phyloP scores from a whole-genome alignment of 2,888 invertebrate species.

The Notodonta ziczac region DNA sequence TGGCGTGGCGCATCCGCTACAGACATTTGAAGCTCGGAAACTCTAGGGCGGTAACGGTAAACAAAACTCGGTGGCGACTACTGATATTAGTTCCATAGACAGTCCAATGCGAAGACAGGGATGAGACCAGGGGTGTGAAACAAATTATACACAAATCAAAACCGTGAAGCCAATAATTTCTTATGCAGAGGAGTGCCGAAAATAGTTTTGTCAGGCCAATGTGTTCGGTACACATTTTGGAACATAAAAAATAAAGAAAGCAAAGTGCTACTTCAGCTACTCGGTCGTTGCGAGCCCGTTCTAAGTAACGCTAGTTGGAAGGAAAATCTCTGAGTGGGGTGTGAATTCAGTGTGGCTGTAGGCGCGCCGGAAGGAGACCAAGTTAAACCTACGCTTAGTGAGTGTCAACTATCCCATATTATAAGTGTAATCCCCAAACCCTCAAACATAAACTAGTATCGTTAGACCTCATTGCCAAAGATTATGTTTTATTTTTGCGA shows the following conservation, averaged over 20 bases:
- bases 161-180: constrained; percentile 39
- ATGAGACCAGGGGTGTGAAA: constrained; percentile 37
- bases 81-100: constrained; percentile 29
- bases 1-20: constrained; percentile 28
- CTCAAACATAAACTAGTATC: constrained; percentile 51
- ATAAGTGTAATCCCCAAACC: constrained; percentile 39
- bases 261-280: constrained; percentile 49
- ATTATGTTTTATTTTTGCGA: constrained; percentile 48
- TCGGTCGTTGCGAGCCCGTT: constrained; percentile 27
- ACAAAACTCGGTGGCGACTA: constrained; percentile 42
- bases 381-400: constrained; percentile 40
- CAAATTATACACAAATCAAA: constrained; percentile 42
- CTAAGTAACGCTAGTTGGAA: constrained; percentile 28
- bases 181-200: constrained; percentile 40
- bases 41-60: constrained; percentile 27
- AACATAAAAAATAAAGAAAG: constrained; percentile 53
- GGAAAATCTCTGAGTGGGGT: constrained; percentile 29
- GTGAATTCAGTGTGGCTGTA: constrained; percentile 29
- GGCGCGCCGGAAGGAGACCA: constrained; percentile 40
- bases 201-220: constrained; percentile 36
- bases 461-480: constrained; percentile 57
- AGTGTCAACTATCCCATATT: constrained; percentile 23
- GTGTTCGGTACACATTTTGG: constrained; percentile 36
- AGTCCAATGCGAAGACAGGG: constrained; percentile 29
- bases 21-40: constrained; percentile 29